These are phyloP conservation scores for Acridotheres tristis DNA, from an alignment of 2,797 vertebrate species.

Conservation along the genomic window DNA sequence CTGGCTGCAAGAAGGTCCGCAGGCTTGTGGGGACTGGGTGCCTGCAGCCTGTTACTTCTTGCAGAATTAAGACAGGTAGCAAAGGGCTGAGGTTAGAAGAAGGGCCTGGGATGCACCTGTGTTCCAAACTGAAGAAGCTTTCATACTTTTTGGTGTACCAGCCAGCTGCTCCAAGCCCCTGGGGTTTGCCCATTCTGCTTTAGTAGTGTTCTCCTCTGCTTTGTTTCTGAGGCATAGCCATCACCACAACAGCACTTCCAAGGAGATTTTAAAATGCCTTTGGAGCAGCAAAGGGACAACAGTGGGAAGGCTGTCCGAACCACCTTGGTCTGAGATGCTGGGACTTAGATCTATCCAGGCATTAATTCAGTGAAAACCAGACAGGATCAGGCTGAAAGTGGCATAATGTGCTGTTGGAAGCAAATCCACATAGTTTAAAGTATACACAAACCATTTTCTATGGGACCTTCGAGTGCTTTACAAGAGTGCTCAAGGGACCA, in stretches of 20 bases:
- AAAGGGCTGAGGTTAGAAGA: neutral
- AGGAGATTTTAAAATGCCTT: neutral
- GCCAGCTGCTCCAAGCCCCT: neutral
- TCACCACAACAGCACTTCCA: neutral
- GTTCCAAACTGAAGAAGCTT: neutral
- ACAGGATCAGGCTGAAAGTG: conserved; percentile 25
- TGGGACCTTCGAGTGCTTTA: conserved; percentile 29
- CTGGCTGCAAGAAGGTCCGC: neutral
- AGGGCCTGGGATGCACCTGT: neutral
- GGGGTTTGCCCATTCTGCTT: neutral
- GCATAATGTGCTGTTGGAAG: neutral
- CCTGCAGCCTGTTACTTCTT: neutral
- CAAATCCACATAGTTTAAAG: conserved; percentile 53
- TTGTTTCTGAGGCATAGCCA: neutral
- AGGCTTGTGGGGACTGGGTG: neutral
- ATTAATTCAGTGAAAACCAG: conserved; percentile 24
- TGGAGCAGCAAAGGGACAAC: neutral
- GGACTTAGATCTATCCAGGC: conserved; percentile 21
- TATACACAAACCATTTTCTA: conserved; percentile 6
- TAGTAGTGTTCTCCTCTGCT: neutral
- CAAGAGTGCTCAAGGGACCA: neutral
- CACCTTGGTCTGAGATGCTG: neutral
- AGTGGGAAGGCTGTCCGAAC: neutral
- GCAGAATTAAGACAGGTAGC: neutral
- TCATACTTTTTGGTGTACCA: neutral